These are phyloP conservation scores for Agrochola litura DNA, from an alignment of 2,888 invertebrate genomes.

Conservation along the genomic window DNA sequence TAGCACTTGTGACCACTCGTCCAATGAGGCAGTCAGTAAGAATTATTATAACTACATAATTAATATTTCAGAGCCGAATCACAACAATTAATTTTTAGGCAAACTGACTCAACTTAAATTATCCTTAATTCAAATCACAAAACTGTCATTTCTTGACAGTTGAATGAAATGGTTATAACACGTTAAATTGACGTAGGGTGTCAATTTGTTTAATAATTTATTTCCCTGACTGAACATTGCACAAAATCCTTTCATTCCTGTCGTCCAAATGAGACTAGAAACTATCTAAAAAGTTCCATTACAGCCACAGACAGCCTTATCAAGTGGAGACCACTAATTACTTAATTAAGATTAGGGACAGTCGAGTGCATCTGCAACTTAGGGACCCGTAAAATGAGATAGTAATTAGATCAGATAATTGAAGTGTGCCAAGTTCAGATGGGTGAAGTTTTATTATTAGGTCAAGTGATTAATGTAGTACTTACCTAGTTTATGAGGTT, in stretches of 20 bases:
- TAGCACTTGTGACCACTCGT: too few species aligned
- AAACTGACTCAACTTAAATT: too few species aligned
- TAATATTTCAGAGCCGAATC: neutral
- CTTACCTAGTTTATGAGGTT: neutral
- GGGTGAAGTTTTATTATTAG: neutral
- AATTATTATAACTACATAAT: neutral
- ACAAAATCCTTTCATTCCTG: neutral
- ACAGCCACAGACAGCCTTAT: neutral
- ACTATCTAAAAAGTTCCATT: neutral
- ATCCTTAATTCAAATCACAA: neutral
- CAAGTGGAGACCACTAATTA: constrained; percentile 7
- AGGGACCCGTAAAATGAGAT: constrained; percentile 14
- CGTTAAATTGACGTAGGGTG: neutral
- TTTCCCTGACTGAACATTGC: neutral
- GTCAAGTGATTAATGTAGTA: neutral
- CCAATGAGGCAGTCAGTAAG: too few species aligned
- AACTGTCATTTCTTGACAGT: neutral
- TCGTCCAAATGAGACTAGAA: neutral
- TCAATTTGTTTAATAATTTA: neutral
- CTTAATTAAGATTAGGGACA: constrained; percentile 29
- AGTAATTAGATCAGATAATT: constrained; percentile 19
- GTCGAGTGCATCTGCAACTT: constrained; percentile 23
- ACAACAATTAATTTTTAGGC: neutral
- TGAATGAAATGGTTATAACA: neutral
- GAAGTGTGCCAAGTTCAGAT: neutral